Evolutionary conservation across 1,140 invertebrate genomes (phyloP).

Genomic region (Drosophila asahinai): DNA sequence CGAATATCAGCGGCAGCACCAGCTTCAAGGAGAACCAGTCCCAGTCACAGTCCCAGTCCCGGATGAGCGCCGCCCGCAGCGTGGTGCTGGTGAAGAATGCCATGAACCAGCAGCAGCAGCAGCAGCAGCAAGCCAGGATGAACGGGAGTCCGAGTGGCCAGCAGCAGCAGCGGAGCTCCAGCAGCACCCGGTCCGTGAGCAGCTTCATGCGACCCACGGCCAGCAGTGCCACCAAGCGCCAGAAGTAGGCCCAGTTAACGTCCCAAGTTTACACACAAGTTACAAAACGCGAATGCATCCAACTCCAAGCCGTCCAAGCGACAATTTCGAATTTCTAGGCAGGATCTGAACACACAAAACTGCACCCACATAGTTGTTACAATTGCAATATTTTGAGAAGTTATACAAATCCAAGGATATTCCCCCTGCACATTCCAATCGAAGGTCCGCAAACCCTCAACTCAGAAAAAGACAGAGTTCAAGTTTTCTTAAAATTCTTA

Average conservation of each 20-base stretch:
- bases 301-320: constrained; percentile 75
- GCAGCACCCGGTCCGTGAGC: constrained; percentile 81
- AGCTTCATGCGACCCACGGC: constrained; percentile 87
- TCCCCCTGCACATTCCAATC: constrained; percentile 66
- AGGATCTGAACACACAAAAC: constrained; percentile 58
- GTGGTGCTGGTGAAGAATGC: constrained; percentile 78
- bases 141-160: constrained; percentile 43
- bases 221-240: constrained; percentile 85
- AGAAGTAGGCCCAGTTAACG: constrained; percentile 71
- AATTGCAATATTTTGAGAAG: constrained; percentile 61
- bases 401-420: constrained; percentile 46
- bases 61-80: constrained; percentile 68
- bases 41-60: constrained; percentile 37
- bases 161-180: constrained; percentile 51
- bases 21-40: constrained; percentile 79
- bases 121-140: constrained; percentile 55
- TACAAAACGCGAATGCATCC: constrained; percentile 66
- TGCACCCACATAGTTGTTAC: constrained; percentile 54
- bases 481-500: constrained; percentile 56
- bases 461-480: constrained; percentile 50
- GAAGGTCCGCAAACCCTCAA: constrained; percentile 21
- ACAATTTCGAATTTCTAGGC: constrained; percentile 77
- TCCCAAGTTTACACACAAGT: constrained; percentile 67
- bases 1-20: constrained; percentile 60
- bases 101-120: constrained; percentile 48